Evolutionary conservation across 2,797 vertebrate species (phyloP).

Genomic region (Octomys mimax): DNA sequence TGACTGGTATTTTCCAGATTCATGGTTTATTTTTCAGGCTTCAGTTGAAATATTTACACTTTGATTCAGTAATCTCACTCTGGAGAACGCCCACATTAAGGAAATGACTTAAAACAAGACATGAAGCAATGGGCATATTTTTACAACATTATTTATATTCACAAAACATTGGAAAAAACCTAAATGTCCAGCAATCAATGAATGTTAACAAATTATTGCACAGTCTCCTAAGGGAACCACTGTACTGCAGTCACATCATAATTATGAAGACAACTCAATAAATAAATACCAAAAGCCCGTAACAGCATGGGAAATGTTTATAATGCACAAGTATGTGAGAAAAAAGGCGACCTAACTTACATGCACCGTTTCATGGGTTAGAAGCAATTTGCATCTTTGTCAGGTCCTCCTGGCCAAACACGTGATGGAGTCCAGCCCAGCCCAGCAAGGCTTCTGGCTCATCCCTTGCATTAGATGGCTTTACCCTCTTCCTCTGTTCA

Average conservation of each 20-base stretch:
- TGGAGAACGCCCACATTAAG: conserved; percentile 69
- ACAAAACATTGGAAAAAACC: conserved; percentile 80
- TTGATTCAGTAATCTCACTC: conserved; percentile 64
- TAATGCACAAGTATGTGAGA: conserved; percentile 21
- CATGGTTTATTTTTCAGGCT: conserved; percentile 52
- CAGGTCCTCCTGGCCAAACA: neutral
- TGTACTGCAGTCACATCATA: conserved; percentile 67
- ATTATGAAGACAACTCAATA: conserved; percentile 69
- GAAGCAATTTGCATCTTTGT: neutral
- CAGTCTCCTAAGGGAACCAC: conserved; percentile 71
- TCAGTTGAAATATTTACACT: conserved; percentile 71
- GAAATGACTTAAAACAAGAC: conserved; percentile 70
- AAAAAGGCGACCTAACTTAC: neutral
- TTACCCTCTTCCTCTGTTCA: neutral
- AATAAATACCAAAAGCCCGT: conserved; percentile 57
- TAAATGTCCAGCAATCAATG: conserved; percentile 80
- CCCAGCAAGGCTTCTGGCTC: neutral
- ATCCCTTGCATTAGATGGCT: neutral
- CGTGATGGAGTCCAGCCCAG: neutral
- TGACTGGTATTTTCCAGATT: conserved; percentile 38
- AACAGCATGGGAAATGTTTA: conserved; percentile 41
- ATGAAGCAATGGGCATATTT: conserved; percentile 56
- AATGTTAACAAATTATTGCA: conserved; percentile 69
- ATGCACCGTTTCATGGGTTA: neutral
- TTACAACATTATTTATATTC: conserved; percentile 75